Evolutionary conservation across 2,113 vertebrate species (phyloP).

Genomic region (Solea senegalensis): DNA sequence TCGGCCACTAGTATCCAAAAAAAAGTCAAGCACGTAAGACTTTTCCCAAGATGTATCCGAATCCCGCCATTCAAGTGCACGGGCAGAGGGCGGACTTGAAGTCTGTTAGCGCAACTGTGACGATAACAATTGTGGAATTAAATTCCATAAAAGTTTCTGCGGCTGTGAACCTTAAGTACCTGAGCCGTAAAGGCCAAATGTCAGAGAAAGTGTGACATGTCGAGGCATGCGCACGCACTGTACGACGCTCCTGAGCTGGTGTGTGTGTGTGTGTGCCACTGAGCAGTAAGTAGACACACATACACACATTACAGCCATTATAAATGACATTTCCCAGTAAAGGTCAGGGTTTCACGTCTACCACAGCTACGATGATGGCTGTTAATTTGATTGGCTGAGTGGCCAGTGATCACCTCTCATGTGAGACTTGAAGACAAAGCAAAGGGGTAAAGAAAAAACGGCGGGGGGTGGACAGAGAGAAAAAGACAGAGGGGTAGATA

Average conservation of each 20-base stretch:
- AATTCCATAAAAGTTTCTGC: conserved; percentile 49
- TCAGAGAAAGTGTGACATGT: conserved; percentile 26
- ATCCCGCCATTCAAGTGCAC: conserved; percentile 22
- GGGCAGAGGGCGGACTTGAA: conserved; percentile 36
- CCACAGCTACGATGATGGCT: conserved; percentile 51
- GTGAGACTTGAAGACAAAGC: conserved; percentile 37
- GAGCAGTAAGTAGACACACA: conserved; percentile 63
- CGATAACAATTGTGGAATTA: conserved; percentile 37
- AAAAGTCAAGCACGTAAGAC: conserved; percentile 12
- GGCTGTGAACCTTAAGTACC: conserved; percentile 24
- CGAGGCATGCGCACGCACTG: conserved; percentile 32
- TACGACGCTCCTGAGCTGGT: conserved; percentile 3
- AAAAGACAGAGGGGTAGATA: neutral
- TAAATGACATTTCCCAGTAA: conserved; percentile 75
- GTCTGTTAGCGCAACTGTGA: conserved; percentile 33
- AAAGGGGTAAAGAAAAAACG: neutral
- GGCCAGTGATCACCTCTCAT: conserved; percentile 62
- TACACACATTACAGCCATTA: conserved; percentile 70
- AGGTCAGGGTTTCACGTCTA: conserved; percentile 69
- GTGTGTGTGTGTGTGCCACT: conserved; percentile 9
- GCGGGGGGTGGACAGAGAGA: neutral
- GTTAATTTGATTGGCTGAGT: conserved; percentile 77
- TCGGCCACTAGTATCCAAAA: conserved; percentile 6
- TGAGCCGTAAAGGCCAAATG: conserved; percentile 63
- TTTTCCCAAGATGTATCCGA: conserved; percentile 12